phyloP scores from a whole-genome alignment of 1,140 invertebrate species.

The Meloidogyne exigua region DNA sequence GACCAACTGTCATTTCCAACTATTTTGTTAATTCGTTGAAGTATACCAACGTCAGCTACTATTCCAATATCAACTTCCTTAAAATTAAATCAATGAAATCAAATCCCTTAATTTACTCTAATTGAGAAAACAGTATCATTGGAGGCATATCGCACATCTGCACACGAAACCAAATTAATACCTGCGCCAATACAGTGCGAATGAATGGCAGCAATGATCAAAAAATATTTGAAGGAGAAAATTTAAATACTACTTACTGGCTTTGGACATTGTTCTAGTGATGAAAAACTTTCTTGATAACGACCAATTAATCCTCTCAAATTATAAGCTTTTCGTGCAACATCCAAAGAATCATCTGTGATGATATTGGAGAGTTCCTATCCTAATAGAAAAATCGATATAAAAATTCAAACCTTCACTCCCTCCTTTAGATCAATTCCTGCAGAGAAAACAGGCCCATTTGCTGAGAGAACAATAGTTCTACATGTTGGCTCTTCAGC shows the following conservation, averaged over 20 bases:
- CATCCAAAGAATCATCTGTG: conserved; percentile 70
- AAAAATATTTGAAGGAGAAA: conserved; percentile 69
- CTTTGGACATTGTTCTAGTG: conserved; percentile 76
- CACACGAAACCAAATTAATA: conserved; percentile 79
- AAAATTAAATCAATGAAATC: neutral
- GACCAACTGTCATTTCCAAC: conserved; percentile 82
- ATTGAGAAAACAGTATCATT: conserved; percentile 87
- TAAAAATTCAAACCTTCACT: conserved; percentile 29
- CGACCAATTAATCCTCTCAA: conserved; percentile 69
- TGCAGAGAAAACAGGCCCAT: conserved; percentile 78
- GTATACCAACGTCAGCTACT: conserved; percentile 87
- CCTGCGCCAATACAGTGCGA: conserved; percentile 76
- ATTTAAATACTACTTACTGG: conserved; percentile 83
- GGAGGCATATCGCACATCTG: conserved; percentile 87
- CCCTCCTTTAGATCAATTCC: conserved; percentile 68
- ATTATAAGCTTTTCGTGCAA: conserved; percentile 73
- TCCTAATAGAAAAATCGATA: neutral
- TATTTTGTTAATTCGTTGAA: conserved; percentile 89
- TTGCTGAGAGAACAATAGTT: conserved; percentile 78
- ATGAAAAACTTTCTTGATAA: conserved; percentile 70
- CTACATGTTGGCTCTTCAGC: conserved; percentile 77
- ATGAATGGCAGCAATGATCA: conserved; percentile 39
- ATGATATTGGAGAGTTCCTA: conserved; percentile 40
- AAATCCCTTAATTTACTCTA: conserved; percentile 64
- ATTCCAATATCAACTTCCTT: conserved; percentile 72